Conservation (phyloP, 2,797 vertebrate species). For the Antennarius maculatus region DNA sequence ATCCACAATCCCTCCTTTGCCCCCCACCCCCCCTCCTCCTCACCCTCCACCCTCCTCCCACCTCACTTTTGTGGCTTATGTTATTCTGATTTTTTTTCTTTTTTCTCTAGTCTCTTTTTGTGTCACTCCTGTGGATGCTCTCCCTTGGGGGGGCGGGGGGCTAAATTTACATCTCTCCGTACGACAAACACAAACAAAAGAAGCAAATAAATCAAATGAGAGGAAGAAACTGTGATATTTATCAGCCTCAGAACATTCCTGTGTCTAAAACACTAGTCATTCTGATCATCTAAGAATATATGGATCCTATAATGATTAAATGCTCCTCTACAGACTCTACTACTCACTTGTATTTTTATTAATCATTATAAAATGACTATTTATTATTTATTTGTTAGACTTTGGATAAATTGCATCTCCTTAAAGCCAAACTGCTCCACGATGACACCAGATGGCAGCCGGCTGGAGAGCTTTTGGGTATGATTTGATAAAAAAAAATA, state of each 20-base stretch:
- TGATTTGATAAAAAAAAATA: slow-evolving; percentile 7
- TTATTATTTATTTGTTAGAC: slow-evolving; percentile 2
- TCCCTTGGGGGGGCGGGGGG: slow-evolving; percentile 71
- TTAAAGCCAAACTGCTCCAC: slow-evolving; percentile 18
- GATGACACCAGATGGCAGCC: slow-evolving; percentile 24
- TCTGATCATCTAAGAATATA: slow-evolving; percentile 50
- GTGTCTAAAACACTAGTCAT: slow-evolving; percentile 27
- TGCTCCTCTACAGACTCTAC: not conserved
- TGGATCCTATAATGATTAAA: slow-evolving; percentile 29
- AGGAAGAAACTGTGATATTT: slow-evolving; percentile 49
- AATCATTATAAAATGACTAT: not conserved
- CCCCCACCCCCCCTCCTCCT: slow-evolving; percentile 49
- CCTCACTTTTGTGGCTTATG: slow-evolving; percentile 71
- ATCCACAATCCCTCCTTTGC: slow-evolving; percentile 66
- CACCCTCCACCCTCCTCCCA: slow-evolving; percentile 44
- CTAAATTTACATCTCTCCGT: slow-evolving; percentile 81
- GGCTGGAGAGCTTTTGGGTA: slow-evolving; percentile 20
- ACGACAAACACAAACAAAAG: slow-evolving; percentile 82
- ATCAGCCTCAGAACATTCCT: slow-evolving; percentile 52
- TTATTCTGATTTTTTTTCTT: slow-evolving; percentile 72
- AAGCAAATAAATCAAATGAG: slow-evolving; percentile 77
- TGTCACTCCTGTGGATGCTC: slow-evolving; percentile 73
- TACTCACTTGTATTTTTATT: slow-evolving; percentile 24
- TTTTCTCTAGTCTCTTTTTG: slow-evolving; percentile 61
- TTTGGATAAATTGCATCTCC: not conserved